phyloP scores from a whole-genome alignment of 2,888 invertebrate genomes.

The Tuberolachnus salignus region DNA sequence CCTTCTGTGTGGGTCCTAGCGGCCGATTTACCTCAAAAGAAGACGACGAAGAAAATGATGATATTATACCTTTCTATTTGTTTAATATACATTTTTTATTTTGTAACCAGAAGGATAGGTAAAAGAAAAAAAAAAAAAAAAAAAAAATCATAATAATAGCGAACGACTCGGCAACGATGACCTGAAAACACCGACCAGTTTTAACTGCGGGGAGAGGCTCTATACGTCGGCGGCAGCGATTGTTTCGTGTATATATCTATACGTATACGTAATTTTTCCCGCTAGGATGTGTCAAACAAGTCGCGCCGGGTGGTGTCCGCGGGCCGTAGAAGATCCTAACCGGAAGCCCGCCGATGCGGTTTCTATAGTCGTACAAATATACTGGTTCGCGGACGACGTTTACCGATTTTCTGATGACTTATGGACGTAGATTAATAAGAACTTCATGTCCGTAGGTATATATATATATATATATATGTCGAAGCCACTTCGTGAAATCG shows the following conservation, averaged over 20 bases:
- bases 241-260: too few species aligned
- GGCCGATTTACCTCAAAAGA: not conserved
- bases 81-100: not conserved
- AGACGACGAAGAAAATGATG: too few species aligned
- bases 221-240: not conserved
- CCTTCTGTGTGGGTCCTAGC: too few species aligned
- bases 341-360: not conserved
- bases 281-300: conserved; percentile 3
- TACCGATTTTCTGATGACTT: conserved; percentile 18
- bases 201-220: conserved; percentile 6
- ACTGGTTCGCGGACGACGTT: not conserved
- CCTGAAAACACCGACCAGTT: conserved; percentile 44
- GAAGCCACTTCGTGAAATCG: too few species aligned
- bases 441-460: too few species aligned
- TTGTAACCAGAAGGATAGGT: not conserved
- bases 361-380: not conserved
- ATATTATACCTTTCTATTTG: conserved; percentile 1
- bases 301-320: not conserved
- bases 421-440: not conserved
- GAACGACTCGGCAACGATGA: conserved; percentile 5
- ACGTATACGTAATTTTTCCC: too few species aligned
- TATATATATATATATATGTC: too few species aligned
- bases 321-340: not conserved
- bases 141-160: not conserved
- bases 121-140: not conserved